Evolutionary conservation across 37 sponge, comb jelly and placozoan genomes (phyloP), one percentile per base, ranked within the genome.

Genomic region (Geodia barretti): DNA sequence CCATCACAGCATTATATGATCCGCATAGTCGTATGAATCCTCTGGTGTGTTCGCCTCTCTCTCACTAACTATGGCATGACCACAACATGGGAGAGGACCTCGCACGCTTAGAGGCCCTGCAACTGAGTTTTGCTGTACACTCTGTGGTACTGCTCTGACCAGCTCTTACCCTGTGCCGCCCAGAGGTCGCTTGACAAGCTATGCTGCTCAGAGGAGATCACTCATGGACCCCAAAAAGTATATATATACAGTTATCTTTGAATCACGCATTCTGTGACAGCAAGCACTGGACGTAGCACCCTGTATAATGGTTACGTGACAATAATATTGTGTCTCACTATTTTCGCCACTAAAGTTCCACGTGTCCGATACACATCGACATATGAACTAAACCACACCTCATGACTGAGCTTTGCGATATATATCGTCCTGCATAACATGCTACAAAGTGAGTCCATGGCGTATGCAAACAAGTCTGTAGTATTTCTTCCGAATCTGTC

Each of bases 121-220:
- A 72, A 35, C 70, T 94, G 41, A 91, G 95, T 73, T 94, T 94
- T 83, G 92, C 92, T 29, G 95, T n/a, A 94, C 74, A 73, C 82
- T 9, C 36, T 40, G 37, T 91, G 95, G 95, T 94, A 91, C 83
- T 39, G 65, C 5, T 47, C 92, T 64, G 95, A 94, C 65, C 23
- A 66, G 26, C 35, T 77, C 41, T 23, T 77, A 40, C 24, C 66
- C 43, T 39, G 84, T 92, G 0, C 95, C 2, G 74, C 83, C 1
- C 70, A 87, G 19, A 65, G 88, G 1, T 78, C 91, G 30, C 86
- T 94, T n/a, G 81, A 83, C 4, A 71, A 87, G 34, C 47, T 94
- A 94, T 68, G 92, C 92, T 23, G 70, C 65, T 19, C 20, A 75
- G 75, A 84, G 92, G 58, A 80, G 89, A 26, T 8, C 38, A 34